Conservation (phyloP, 2,888 invertebrate species). For the Urechis unicinctus region DNA sequence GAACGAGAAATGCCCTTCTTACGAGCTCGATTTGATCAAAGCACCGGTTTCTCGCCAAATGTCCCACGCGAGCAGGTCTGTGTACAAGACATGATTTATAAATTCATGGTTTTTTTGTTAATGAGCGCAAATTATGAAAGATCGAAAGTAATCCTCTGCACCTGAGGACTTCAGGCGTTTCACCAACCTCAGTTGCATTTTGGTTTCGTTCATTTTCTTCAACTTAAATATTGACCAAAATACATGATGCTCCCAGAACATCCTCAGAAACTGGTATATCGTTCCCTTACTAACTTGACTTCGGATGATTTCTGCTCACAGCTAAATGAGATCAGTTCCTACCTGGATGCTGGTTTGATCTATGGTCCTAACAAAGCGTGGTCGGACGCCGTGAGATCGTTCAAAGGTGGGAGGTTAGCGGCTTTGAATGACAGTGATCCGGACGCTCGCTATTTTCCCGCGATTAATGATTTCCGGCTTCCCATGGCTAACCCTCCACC, state of each 20-base stretch:
- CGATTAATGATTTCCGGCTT: conserved; percentile 53
- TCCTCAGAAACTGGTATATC: too few relatives aligned
- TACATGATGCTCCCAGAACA: too few relatives aligned
- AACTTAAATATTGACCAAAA: too few relatives aligned
- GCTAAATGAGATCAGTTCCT: conserved; percentile 61
- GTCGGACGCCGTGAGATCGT: conserved; percentile 55
- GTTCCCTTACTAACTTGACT: too few relatives aligned
- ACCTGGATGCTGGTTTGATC: conserved; percentile 58
- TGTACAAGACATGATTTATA: too few relatives aligned
- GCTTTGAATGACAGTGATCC: conserved; percentile 21
- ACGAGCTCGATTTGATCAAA: conserved; percentile 56
- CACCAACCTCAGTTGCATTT: too few relatives aligned
- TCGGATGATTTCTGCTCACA: too few relatives aligned
- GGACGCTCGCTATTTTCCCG: conserved; percentile 52
- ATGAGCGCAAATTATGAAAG: too few relatives aligned
- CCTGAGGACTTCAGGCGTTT: too few relatives aligned
- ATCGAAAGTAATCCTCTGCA: too few relatives aligned
- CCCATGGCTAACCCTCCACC: conserved; percentile 60
- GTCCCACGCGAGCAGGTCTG: conserved; percentile 59
- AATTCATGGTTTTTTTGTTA: too few relatives aligned
- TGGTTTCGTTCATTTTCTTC: too few relatives aligned
- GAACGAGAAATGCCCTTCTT: conserved; percentile 55
- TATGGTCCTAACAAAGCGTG: conserved; percentile 60
- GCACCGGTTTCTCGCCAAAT: conserved; percentile 57
- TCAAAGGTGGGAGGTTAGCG: conserved; percentile 39